Evolutionary conservation across 2,797 vertebrate genomes (phyloP).

Genomic region (Heteromormyrus szaboi): DNA sequence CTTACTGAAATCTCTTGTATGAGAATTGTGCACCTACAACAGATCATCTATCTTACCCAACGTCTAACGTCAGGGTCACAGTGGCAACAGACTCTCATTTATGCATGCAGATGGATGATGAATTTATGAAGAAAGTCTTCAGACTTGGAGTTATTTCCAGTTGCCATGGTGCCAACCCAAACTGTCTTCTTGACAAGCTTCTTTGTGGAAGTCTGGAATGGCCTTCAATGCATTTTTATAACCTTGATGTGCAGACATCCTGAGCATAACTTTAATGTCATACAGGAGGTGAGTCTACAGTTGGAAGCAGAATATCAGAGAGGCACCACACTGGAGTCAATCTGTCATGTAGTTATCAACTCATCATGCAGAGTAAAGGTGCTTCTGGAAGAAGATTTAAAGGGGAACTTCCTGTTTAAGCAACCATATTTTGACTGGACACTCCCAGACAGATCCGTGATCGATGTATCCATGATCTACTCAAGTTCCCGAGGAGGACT

Average conservation of each 20-base stretch:
- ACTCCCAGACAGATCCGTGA: not conserved
- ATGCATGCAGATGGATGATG: not conserved
- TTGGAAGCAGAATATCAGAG: conserved; percentile 1
- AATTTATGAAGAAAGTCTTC: not conserved
- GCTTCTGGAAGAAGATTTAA: not conserved
- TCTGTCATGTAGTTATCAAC: not conserved
- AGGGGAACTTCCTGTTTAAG: not conserved
- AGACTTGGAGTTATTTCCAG: not conserved
- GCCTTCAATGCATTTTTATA: conserved; percentile 2
- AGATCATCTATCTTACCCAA: not conserved
- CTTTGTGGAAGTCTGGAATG: not conserved
- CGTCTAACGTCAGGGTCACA: not conserved
- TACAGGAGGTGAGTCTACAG: not conserved
- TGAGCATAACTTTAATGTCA: not conserved
- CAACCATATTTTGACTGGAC: not conserved
- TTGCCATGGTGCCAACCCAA: not conserved
- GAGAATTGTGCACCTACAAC: not conserved
- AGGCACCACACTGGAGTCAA: not conserved
- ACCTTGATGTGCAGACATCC: not conserved
- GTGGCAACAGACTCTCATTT: not conserved
- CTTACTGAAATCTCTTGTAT: not conserved
- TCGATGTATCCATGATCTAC: not conserved
- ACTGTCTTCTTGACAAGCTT: not conserved
- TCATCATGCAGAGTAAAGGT: not conserved
- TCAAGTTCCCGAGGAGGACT: not conserved